Evolutionary conservation across 2,797 vertebrate genomes (phyloP), one percentile per base, ranked within the genome.

Genomic region (Galaxias olidus): DNA sequence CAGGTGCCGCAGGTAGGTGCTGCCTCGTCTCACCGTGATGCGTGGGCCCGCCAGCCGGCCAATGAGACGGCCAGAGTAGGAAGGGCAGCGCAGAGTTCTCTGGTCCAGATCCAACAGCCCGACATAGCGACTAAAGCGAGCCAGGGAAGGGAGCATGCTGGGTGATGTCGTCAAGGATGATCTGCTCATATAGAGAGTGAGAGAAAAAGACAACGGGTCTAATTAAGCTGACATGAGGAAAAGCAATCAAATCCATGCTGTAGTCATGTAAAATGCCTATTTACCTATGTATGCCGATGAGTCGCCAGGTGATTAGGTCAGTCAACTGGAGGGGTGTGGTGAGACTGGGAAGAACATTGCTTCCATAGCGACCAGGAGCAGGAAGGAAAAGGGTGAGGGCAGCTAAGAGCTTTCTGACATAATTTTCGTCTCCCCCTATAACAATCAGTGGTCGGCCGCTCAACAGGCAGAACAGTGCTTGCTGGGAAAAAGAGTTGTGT

Each of bases 351-450:
- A 85, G 69, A 71, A 87, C 73, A 7, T 81, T 73, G 1, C 90
- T 92, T 59, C 90, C 69, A 0, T 77, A 84, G 0, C 69, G 60
- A 3, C 93, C 87, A 0, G 86, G 87, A 55, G 80, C 93, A 0
- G 97, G 97, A 47, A 98, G 90, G 18, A 96, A 99, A 73, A 98
- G 93, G 53, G 93, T 93, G 64, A 99, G 86, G 0, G 93, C 97
- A 0, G 91, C 91, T 76, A 98, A 92, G 0, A 92, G 89, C 55
- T 90, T 96, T 76, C 89, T 92, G 13, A 98, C 93, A 9, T 87
- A 75, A 4, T 64, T 70, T 80, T 96, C 93, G 0, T 98, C 94
- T 42, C 92, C 94, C 0, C 95, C 96, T 1, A 98, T 73, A 65
- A 99, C 91, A 0, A 98, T 83, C n/a, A 99, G 90, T 0, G 96